phyloP scores from a whole-genome alignment of 1,140 invertebrate genomes.

The Drosophila orosa region DNA sequence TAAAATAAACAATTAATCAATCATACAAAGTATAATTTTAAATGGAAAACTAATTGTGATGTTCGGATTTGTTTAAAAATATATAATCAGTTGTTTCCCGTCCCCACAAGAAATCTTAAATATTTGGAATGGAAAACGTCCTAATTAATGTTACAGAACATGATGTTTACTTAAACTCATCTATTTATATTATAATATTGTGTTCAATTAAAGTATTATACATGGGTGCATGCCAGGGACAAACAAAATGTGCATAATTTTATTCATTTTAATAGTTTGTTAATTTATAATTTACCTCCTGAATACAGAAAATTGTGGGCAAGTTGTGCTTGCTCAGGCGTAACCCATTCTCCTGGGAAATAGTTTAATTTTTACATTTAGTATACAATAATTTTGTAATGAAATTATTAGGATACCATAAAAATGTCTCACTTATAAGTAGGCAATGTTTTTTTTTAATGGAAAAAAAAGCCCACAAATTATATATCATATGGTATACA shows the following conservation, averaged over 20 bases:
- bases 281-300: conserved; percentile 86
- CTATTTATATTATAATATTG: background rate
- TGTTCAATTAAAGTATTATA: conserved; percentile 11
- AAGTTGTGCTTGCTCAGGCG: conserved; percentile 91
- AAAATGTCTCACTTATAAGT: background rate
- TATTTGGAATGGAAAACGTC: background rate
- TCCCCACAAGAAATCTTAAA: background rate
- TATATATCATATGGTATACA: background rate
- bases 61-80: conserved; percentile 1
- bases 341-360: conserved; percentile 88
- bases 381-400: conserved; percentile 25
- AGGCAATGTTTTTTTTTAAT: background rate
- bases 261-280: conserved; percentile 13
- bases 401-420: background rate
- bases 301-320: conserved; percentile 94
- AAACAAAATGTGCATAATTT: conserved; percentile 31
- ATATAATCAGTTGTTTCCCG: background rate
- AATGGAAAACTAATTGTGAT: background rate
- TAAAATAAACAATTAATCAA: background rate
- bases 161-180: background rate
- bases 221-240: conserved; percentile 43
- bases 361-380: conserved; percentile 66
- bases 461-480: no score
- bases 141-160: background rate
- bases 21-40: background rate